phyloP scores from a whole-genome alignment of 2,888 invertebrate species.

The Gymnosoma rotundatum region DNA sequence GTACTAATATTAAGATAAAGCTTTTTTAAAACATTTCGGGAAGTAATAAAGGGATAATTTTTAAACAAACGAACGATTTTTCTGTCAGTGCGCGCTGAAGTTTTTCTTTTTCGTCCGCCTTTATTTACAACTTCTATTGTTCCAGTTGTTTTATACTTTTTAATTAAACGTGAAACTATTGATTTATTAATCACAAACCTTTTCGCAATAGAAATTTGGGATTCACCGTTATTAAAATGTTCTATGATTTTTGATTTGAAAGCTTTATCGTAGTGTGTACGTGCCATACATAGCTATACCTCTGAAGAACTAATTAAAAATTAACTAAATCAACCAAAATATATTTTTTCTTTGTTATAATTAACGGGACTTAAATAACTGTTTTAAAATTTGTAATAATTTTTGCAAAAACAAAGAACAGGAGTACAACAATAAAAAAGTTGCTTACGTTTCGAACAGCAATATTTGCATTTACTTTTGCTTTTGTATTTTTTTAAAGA shows the following conservation, averaged over 20 bases:
- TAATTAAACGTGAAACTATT: too few relatives aligned
- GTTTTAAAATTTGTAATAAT: slow-evolving; percentile 3
- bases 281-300: too few relatives aligned
- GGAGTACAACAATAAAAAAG: slow-evolving; percentile 6
- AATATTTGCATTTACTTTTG: background rate
- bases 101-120: too few relatives aligned
- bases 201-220: too few relatives aligned
- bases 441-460: slow-evolving; percentile 15
- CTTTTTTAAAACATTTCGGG: background rate
- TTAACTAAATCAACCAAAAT: background rate
- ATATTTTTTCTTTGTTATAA: background rate
- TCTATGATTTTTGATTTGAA: background rate
- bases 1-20: too few relatives aligned
- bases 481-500: background rate
- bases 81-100: too few relatives aligned
- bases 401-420: too few relatives aligned
- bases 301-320: slow-evolving; percentile 1
- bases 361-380: slow-evolving; percentile 7
- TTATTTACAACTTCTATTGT: too few relatives aligned
- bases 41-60: background rate
- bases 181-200: too few relatives aligned
- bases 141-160: too few relatives aligned
- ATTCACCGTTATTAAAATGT: too few relatives aligned
- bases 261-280: background rate
- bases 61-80: too few relatives aligned